These are phyloP conservation scores for Neodontobutis hainanensis DNA, from an alignment of 2,113 vertebrate species.

Conservation along the genomic window DNA sequence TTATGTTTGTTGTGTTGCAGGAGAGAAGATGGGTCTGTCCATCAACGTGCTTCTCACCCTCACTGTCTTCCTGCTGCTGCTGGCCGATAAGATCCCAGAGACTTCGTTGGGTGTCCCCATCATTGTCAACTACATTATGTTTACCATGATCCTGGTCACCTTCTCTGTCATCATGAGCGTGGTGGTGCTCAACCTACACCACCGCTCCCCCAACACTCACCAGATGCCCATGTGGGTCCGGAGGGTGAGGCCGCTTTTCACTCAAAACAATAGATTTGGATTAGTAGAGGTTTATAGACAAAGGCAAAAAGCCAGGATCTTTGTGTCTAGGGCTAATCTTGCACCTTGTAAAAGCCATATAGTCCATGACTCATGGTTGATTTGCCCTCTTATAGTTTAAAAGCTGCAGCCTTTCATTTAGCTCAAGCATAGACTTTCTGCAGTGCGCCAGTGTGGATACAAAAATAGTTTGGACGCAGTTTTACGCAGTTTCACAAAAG, in stretches of 20 bases:
- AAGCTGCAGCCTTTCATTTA: too few species aligned
- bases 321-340: too few species aligned
- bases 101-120: slow-evolving; percentile 89
- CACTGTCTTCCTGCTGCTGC: slow-evolving; percentile 90
- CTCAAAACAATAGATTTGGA: not conserved
- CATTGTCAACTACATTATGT: slow-evolving; percentile 93
- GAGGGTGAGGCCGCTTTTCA: slow-evolving; percentile 76
- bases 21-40: slow-evolving; percentile 92
- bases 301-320: too few species aligned
- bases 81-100: slow-evolving; percentile 91
- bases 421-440: too few species aligned
- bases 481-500: too few species aligned
- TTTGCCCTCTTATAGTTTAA: too few species aligned
- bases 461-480: too few species aligned
- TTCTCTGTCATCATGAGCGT: slow-evolving; percentile 91
- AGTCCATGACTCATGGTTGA: too few species aligned
- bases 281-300: too few species aligned
- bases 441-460: too few species aligned
- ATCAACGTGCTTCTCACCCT: slow-evolving; percentile 91
- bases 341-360: too few species aligned
- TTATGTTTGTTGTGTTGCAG: slow-evolving; percentile 56
- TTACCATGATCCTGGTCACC: slow-evolving; percentile 91
- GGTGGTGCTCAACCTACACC: slow-evolving; percentile 90
- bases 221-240: slow-evolving; percentile 88
- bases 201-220: slow-evolving; percentile 88